Percentiles rank a stretch among this genome's conserved stretches.
Evolutionary conservation across 2,797 vertebrate species (phyloP).

Genomic region (Euphonia xanthogaster): DNA sequence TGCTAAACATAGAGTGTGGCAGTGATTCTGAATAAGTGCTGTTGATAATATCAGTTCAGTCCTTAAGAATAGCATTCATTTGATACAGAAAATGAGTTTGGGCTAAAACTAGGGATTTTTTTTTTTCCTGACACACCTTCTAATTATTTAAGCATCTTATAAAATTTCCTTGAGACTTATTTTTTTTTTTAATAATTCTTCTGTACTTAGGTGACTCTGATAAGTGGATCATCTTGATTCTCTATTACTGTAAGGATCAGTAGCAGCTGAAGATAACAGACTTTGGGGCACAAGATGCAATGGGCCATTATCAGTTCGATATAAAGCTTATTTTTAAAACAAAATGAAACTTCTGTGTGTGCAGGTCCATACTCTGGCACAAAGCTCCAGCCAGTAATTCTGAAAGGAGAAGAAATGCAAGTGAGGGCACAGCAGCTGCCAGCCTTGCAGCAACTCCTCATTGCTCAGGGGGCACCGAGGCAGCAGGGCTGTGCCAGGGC

Average conservation of each 20-base stretch:
- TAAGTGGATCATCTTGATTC: neutral
- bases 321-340: neutral
- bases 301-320: neutral
- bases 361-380: neutral
- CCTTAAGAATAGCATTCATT: neutral
- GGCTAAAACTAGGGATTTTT: neutral
- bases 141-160: neutral
- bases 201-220: neutral
- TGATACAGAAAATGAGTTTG: neutral
- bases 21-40: neutral
- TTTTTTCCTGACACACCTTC: neutral
- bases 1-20: neutral
- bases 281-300: neutral
- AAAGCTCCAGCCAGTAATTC: neutral
- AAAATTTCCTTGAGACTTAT: neutral
- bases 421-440: neutral
- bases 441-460: neutral
- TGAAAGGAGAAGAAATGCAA: neutral
- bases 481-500: neutral
- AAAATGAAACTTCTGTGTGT: neutral
- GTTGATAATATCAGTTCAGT: neutral
- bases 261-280: neutral
- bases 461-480: fast-evolving
- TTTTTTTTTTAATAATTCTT: neutral
- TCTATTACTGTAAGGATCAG: neutral